phyloP scores from a whole-genome alignment of 2,113 vertebrate genomes.

The Pseudolaguvia tuberculata region DNA sequence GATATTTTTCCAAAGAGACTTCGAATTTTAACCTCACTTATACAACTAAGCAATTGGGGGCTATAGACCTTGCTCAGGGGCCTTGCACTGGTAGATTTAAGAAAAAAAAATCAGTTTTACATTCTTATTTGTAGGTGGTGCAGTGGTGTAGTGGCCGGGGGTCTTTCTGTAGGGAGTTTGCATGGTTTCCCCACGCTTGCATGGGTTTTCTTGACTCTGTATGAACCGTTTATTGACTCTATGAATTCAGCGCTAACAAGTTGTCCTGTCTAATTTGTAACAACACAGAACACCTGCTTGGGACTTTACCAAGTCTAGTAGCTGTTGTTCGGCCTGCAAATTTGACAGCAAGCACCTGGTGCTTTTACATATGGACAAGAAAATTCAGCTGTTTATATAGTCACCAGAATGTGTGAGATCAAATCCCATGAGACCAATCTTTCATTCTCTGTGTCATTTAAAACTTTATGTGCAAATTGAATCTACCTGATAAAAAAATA shows the following conservation, averaged over 20 bases:
- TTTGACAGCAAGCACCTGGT: slow-evolving; percentile 24
- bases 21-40: too few relatives aligned
- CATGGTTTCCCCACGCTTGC: too few relatives aligned
- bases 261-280: slow-evolving; percentile 12
- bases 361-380: neutral
- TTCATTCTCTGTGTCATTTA: neutral
- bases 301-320: neutral
- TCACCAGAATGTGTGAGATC: neutral
- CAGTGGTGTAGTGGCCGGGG: too few relatives aligned
- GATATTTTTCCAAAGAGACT: too few relatives aligned
- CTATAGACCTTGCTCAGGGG: too few relatives aligned
- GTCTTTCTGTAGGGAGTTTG: too few relatives aligned
- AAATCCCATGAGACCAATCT: neutral
- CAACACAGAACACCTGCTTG: slow-evolving; percentile 17
- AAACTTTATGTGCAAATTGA: neutral
- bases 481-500: neutral
- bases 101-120: too few relatives aligned
- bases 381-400: neutral
- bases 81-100: too few relatives aligned
- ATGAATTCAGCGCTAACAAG: slow-evolving; percentile 7
- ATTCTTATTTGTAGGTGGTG: too few relatives aligned
- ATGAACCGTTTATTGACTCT: too few relatives aligned
- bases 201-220: too few relatives aligned
- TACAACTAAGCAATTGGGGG: too few relatives aligned
- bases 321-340: neutral